Evolutionary conservation across 2,888 invertebrate species (phyloP), one percentile per base, ranked within the genome.

Genomic region (Andrena bucephala): DNA sequence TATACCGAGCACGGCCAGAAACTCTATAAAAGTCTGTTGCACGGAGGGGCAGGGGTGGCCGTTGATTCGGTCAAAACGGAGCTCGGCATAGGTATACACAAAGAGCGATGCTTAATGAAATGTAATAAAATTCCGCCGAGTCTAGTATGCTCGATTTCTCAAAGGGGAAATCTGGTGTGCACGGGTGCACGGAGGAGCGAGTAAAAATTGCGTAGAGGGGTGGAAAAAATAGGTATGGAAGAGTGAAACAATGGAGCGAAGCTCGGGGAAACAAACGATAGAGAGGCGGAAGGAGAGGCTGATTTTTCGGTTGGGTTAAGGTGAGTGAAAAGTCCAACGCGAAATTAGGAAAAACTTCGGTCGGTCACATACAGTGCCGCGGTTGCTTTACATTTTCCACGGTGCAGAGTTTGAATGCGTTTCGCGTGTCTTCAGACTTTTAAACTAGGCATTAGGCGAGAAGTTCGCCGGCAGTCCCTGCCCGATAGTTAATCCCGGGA

Each of bases 401-500:
- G 20, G 20, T 1, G n/a, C 4, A 24, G 24, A 1, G 16, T 20
- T 27, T 8, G 48, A 8, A 27, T 16, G n/a, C n/a, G 36, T n/a
- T 20, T 71, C 70, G 54, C 24, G 29, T 31, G 50, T 33, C 36
- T 63, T 52, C n/a, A 33, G 52, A 76, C 73, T 83, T 78, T 65
- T 63, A 70, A 83, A 76, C 63, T 52, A 27, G 42, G 50, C 24
- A 63, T 63, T 72, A 48, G 60, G 24, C 6, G 8, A 20, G 16
- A 57, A 74, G 75, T 73, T 85, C 67, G 27, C 62, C 52, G 48
- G 42, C 48, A 27, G 59, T 74, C 71, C 33, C 65, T 33, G 81
- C 48, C 50, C 68, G 54, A 77, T 73, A 68, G 60, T 87, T 86
- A 85, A 86, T 87, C 78, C 87, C 10, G 36, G 54, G 65, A 70